These are phyloP conservation scores for Naso thynnoides DNA, from an alignment of 2,797 vertebrate genomes.

Conservation along the genomic window DNA sequence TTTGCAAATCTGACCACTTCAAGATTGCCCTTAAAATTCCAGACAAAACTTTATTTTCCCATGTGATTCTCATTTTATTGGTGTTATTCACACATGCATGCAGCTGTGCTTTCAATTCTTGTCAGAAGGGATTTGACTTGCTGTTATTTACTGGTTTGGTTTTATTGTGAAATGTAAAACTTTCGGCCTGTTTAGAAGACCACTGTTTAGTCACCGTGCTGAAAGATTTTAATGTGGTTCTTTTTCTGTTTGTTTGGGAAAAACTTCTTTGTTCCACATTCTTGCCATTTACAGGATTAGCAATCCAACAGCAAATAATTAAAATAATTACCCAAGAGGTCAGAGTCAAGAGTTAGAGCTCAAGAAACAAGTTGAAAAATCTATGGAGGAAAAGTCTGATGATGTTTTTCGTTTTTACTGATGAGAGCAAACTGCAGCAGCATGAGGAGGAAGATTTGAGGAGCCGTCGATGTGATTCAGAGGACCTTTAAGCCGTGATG, in stretches of 20 bases:
- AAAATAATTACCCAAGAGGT: not conserved
- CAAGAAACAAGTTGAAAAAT: not conserved
- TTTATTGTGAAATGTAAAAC: not conserved
- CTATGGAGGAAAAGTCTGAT: not conserved
- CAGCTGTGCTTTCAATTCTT: not conserved
- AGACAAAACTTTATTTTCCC: not conserved
- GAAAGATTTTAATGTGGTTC: not conserved
- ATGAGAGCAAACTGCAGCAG: too few relatives aligned
- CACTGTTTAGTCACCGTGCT: not conserved
- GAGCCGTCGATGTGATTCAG: too few relatives aligned
- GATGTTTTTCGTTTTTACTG: too few relatives aligned
- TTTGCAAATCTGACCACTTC: not conserved
- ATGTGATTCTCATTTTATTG: not conserved
- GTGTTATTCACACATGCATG: not conserved
- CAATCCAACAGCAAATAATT: not conserved
- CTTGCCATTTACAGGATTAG: not conserved
- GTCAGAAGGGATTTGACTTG: not conserved
- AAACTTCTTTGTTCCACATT: too few relatives aligned
- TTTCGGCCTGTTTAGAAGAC: not conserved
- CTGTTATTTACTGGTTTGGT: not conserved
- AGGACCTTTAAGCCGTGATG: too few relatives aligned
- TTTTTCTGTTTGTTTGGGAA: too few relatives aligned
- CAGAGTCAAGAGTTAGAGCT: not conserved
- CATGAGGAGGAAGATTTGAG: too few relatives aligned
- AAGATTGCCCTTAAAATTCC: not conserved